phyloP scores from a whole-genome alignment of 2,113 vertebrate genomes.

The Acinonyx jubatus region DNA sequence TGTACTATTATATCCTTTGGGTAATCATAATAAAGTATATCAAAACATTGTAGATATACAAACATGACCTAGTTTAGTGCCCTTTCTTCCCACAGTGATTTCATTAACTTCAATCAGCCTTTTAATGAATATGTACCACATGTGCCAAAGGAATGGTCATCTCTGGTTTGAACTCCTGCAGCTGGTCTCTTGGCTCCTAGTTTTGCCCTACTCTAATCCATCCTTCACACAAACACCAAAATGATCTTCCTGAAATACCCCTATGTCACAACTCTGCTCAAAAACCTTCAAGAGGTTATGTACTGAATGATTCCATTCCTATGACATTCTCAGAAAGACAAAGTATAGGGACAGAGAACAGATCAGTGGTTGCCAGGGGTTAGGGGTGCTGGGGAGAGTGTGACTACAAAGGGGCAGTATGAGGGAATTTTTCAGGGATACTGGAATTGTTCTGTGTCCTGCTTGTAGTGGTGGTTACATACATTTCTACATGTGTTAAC shows the following conservation, averaged over 20 bases:
- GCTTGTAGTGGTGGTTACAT: neutral
- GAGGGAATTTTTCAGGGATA: neutral
- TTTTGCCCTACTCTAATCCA: constrained; percentile 27
- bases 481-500: neutral
- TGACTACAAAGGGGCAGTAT: neutral
- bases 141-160: constrained; percentile 6
- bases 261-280: neutral
- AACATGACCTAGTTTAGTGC: constrained; percentile 39
- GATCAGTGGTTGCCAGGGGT: neutral
- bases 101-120: constrained; percentile 40
- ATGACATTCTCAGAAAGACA: neutral
- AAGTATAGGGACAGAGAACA: neutral
- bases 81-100: constrained; percentile 38
- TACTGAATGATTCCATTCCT: neutral
- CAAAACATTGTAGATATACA: constrained; percentile 41
- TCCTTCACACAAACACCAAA: constrained; percentile 3
- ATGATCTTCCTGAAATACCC: constrained; percentile 16
- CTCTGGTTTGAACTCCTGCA: constrained; percentile 42
- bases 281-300: neutral
- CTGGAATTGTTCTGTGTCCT: neutral
- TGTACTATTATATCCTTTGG: neutral
- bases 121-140: constrained; percentile 48
- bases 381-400: neutral
- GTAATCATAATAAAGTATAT: constrained; percentile 39
- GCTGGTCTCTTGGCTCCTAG: neutral